A percentile compares a stretch with the other conserved stretches of the same genome.
Evolutionary conservation across 2,797 vertebrate species (phyloP).

Genomic region (Neosilurus hyrtlii): DNA sequence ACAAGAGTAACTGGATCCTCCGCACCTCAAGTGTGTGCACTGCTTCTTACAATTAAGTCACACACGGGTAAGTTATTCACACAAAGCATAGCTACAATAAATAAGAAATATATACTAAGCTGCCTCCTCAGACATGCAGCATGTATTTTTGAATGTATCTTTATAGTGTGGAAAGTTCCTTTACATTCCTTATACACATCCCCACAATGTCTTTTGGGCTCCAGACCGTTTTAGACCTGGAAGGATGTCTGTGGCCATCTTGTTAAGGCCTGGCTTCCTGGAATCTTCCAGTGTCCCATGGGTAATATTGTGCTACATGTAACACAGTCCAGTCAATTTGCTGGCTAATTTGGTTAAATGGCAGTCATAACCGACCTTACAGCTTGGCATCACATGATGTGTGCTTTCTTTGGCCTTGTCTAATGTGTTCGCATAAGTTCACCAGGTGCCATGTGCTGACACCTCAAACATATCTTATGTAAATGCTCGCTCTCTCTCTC

Average conservation of each 20-base stretch:
- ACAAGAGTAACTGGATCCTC: constrained; percentile 72
- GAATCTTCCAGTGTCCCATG: constrained; percentile 49
- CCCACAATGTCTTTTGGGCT: constrained; percentile 68
- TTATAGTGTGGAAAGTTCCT: constrained; percentile 66
- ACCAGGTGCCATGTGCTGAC: constrained; percentile 49
- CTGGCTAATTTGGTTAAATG: constrained; percentile 56
- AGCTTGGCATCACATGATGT: constrained; percentile 40
- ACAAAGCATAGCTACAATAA: neutral
- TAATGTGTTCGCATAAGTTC: constrained; percentile 36
- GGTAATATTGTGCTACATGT: constrained; percentile 55
- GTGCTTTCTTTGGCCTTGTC: constrained; percentile 26
- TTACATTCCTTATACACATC: constrained; percentile 74
- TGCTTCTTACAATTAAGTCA: constrained; percentile 55
- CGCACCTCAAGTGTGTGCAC: constrained; percentile 39
- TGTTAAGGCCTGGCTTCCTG: constrained; percentile 60
- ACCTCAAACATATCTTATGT: constrained; percentile 41
- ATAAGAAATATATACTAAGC: neutral
- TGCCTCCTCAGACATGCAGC: neutral
- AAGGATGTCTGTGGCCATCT: constrained; percentile 58
- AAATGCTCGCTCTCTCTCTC: neutral
- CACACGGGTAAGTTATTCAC: neutral
- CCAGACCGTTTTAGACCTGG: constrained; percentile 46
- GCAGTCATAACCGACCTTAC: constrained; percentile 45
- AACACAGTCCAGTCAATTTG: constrained; percentile 56
- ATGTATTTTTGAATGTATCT: constrained; percentile 4